Evolutionary conservation across 2,888 invertebrate species (phyloP).

Genomic region (Hyposoter didymator): DNA sequence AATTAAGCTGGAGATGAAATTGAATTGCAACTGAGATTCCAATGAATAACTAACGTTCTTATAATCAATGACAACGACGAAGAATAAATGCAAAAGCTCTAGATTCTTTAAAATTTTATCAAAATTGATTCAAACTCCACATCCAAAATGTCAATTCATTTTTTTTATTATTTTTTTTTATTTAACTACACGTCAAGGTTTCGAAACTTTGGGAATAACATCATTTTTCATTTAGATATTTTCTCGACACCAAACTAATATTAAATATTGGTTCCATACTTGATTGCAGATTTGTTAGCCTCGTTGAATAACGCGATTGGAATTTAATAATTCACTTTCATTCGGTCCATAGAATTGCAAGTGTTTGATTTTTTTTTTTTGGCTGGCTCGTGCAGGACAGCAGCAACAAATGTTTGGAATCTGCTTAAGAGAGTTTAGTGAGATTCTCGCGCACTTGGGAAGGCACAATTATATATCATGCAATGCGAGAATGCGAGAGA

Average conservation of each 20-base stretch:
- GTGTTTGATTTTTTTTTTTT: not conserved
- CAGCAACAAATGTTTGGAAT: conserved; percentile 15
- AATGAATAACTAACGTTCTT: too few species aligned
- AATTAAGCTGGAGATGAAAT: too few species aligned
- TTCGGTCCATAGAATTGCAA: conserved; percentile 23
- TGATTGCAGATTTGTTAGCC: not conserved
- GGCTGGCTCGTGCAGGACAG: not conserved
- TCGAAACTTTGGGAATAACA: not conserved
- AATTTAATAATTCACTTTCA: conserved; percentile 46
- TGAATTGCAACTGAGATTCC: too few species aligned
- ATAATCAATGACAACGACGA: too few species aligned
- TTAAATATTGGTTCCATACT: not conserved
- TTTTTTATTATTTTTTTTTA: not conserved
- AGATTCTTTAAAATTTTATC: too few species aligned
- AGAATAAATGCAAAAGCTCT: too few species aligned
- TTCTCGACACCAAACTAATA: not conserved
- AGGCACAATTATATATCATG: conserved; percentile 31
- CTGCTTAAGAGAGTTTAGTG: conserved; percentile 15
- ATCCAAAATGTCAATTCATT: not conserved
- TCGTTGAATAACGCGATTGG: conserved; percentile 26
- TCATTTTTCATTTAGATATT: not conserved
- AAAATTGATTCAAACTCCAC: too few species aligned
- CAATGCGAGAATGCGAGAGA: not conserved
- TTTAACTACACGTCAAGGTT: not conserved
- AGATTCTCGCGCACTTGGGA: conserved; percentile 34